Evolutionary conservation across 2,888 invertebrate species (phyloP), one percentile per base, ranked within the genome.

Genomic region (Melinaea menophilus): DNA sequence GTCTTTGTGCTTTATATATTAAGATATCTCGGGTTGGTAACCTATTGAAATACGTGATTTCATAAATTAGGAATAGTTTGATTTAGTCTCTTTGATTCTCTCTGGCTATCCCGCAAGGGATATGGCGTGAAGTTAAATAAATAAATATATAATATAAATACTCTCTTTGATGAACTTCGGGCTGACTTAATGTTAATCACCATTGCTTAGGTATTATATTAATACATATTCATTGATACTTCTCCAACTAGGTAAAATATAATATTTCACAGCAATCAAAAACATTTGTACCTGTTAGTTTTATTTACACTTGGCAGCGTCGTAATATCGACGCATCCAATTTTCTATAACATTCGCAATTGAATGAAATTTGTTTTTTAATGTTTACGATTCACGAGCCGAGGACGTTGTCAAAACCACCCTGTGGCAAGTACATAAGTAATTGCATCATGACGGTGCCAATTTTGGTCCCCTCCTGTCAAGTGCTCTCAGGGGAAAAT

Each of bases 371-470:
- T 55, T 46, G 46, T 55, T 56, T 57, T 68, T 63, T 64, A 55
- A 58, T 60, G 59, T 59, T 41, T 57, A 22, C 62, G 55, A 46
- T 48, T 33, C 37, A 54, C 61, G 41, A 41, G 41, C 48, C 60
- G 55, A 58, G 48, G 58, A 56, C 31, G 75, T 74, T 79, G 78
- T 79, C 79, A 78, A 75, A 74, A 75, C 69, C 78, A 78, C 72
- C 66, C 70, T 71, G 69, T 71, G 71, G 72, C 70, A 69, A 72
- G 71, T 70, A 69, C 69, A 72, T 71, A 73, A 75, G 80, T 82
- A 80, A 82, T 82, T 83, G 79, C 78, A 78, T 74, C 76, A 77
- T 83, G 84, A 84, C 79, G 70, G 61, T 71, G 78, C 78, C 76
- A 78, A 73, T 79, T 77, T 73, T 68, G 60, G 67, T 71, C 74